phyloP scores from a whole-genome alignment of 2,113 vertebrate genomes.

The Ceyx melanurus region DNA sequence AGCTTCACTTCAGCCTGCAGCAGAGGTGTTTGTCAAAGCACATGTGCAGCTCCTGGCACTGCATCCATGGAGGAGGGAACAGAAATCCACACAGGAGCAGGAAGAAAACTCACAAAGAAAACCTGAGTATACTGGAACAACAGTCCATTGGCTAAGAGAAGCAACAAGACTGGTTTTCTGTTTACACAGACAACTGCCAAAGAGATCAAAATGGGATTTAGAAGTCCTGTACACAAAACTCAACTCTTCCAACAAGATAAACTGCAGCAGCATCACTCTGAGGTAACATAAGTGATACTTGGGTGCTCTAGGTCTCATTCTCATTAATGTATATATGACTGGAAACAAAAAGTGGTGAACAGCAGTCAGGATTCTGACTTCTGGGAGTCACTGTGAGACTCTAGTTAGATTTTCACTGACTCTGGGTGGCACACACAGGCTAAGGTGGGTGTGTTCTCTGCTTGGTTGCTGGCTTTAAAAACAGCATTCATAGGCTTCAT shows the following conservation, averaged over 20 bases:
- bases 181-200: not conserved
- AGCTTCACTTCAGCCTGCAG: not conserved
- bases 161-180: not conserved
- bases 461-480: not conserved
- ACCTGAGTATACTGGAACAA: not conserved
- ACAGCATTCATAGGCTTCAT: not conserved
- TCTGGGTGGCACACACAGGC: not conserved
- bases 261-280: constrained; percentile 30
- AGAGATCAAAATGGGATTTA: constrained; percentile 4
- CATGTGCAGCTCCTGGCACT: not conserved
- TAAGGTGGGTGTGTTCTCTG: not conserved
- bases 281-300: not conserved
- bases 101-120: not conserved
- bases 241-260: constrained; percentile 26
- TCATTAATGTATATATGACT: not conserved
- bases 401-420: not conserved
- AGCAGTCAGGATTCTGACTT: not conserved
- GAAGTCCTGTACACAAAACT: constrained; percentile 9
- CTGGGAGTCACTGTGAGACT: not conserved
- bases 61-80: not conserved
- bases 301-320: not conserved
- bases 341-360: not conserved
- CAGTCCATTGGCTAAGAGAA: not conserved
- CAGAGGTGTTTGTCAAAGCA: not conserved
- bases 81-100: not conserved